phyloP scores from a whole-genome alignment of 2,113 vertebrate genomes.

The Synchiropus splendidus region DNA sequence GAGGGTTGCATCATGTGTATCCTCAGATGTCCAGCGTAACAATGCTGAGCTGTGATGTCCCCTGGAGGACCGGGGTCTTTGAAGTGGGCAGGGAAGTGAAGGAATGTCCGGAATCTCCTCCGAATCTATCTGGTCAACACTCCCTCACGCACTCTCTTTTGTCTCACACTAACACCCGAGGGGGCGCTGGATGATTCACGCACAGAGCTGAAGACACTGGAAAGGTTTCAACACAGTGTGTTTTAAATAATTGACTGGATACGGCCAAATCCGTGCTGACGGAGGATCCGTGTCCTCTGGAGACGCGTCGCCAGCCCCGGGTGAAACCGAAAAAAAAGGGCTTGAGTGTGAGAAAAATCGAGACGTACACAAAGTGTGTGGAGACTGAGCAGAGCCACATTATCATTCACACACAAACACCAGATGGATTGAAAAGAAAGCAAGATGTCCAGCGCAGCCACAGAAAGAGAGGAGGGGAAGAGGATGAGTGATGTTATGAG shows the following conservation, averaged over 20 bases:
- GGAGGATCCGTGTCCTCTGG: too few relatives aligned
- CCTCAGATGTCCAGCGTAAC: conserved; percentile 3
- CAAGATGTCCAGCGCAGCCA: conserved; percentile 22
- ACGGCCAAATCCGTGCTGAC: too few relatives aligned
- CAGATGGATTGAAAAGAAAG: background rate
- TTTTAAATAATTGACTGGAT: too few relatives aligned
- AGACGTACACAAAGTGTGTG: conserved; percentile 13
- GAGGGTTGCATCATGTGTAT: too few relatives aligned
- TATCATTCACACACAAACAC: conserved; percentile 12
- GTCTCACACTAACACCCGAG: conserved; percentile 3
- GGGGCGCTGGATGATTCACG: too few relatives aligned
- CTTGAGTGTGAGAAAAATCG: conserved; percentile 8
- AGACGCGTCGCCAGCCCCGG: conserved; percentile 4
- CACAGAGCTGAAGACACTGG: too few relatives aligned
- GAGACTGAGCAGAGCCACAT: conserved; percentile 23
- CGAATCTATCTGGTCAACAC: conserved; percentile 32
- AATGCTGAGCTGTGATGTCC: conserved; percentile 29
- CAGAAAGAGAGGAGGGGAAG: conserved; percentile 11
- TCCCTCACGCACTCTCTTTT: conserved; percentile 7
- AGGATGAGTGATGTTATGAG: conserved; percentile 27
- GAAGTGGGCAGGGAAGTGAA: conserved; percentile 53
- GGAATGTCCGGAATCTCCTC: conserved; percentile 60
- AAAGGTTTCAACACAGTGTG: too few relatives aligned
- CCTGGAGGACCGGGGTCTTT: conserved; percentile 35
- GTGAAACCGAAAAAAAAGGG: conserved; percentile 3